Evolutionary conservation across 2,113 vertebrate species (phyloP), one percentile per base, ranked within the genome.

Genomic region (Oryzias woworae): DNA sequence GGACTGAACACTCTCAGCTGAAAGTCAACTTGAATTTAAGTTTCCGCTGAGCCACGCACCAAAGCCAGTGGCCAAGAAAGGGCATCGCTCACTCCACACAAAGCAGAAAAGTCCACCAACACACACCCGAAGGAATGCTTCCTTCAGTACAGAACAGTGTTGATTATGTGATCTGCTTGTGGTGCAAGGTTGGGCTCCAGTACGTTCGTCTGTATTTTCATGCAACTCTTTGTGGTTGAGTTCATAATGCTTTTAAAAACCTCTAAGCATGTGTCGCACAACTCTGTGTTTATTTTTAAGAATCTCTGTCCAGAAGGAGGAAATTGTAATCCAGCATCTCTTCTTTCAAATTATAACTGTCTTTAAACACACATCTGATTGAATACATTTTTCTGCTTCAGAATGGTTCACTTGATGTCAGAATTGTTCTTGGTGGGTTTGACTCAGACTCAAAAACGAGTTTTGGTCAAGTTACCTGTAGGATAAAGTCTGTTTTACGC

Each of bases 31-130:
- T 77, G 47, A 76, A 75, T 80, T 71, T 68, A 73, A 85, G 20
- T 63, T 85, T 70, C 50, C 53, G 47, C 65, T 7, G 8, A 48
- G n/a, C n/a, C 7, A 18, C n/a, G 20, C 47, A 48, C 47, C 69
- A 75, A 67, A 73, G 79, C 73, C 71, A 71, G 62, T 66, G 75
- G 77, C 81, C 72, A 70, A 58, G 73, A 83, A 73, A 66, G 78
- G 73, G 56, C 75, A 78, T 75, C 58, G 20, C 44, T 77, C 81
- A 88, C 84, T 73, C 83, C 76, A 85, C 57, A 72, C 53, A 71
- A 75, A 69, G 66, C 66, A 71, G 64, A 77, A 62, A 55, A 52
- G 58, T 65, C 49, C 18, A 14, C 67, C 67, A 83, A 83, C 69
- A 53, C 81, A 77, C 73, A 59, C 73, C 63, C 72, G 45, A 43